A percentile compares a stretch with the other conserved stretches of the same genome.
Evolutionary conservation across 2,113 vertebrate genomes (phyloP).

Genomic region (Montifringilla adamsi): DNA sequence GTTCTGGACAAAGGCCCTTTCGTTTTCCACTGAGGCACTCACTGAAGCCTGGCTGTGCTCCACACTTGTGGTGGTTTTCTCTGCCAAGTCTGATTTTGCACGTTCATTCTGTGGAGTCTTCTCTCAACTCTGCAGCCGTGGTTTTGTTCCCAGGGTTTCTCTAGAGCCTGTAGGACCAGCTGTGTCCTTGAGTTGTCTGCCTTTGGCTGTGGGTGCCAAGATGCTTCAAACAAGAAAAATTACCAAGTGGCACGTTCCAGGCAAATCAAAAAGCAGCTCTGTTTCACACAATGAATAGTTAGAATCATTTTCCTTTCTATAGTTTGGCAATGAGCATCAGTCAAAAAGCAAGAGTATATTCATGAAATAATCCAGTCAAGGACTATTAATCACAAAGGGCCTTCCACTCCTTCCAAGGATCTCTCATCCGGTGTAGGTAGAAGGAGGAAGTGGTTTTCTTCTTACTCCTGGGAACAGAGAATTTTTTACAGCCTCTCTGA

Average conservation of each 20-base stretch:
- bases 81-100: constrained; percentile 41
- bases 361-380: neutral
- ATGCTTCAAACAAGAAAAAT: constrained; percentile 49
- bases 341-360: neutral
- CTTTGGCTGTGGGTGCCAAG: neutral
- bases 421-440: neutral
- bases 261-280: neutral
- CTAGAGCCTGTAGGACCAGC: constrained; percentile 41
- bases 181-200: constrained; percentile 57
- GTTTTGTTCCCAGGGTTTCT: constrained; percentile 44
- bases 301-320: neutral
- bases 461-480: neutral
- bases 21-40: neutral
- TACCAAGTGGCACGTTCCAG: neutral
- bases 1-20: neutral
- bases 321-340: neutral
- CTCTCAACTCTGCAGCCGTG: constrained; percentile 8
- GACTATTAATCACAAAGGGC: neutral
- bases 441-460: neutral
- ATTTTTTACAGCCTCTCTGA: neutral
- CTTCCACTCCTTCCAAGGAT: neutral
- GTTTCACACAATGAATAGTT: neutral
- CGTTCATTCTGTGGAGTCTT: neutral
- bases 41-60: neutral
- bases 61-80: neutral